Percentiles rank a stretch among this genome's conserved stretches.
Conservation (phyloP, 53 echinoderm and acorn worm species). For the Mesocentrotus franciscanus region DNA sequence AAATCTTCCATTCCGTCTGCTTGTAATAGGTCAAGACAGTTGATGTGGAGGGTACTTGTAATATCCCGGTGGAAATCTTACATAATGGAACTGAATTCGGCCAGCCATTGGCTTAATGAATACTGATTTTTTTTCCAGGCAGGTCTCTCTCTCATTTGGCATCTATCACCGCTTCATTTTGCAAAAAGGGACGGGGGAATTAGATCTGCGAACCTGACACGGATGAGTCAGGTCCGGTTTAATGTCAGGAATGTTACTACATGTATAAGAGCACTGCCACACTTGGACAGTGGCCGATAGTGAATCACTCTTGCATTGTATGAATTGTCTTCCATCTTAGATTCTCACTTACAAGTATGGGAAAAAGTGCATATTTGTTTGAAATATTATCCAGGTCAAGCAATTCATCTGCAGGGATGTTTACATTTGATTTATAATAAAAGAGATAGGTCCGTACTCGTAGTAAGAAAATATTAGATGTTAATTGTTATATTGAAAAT, state of each 20-base stretch:
- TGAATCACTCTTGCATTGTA: neutral
- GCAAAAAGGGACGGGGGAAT: constrained; percentile 53
- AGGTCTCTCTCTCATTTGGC: constrained; percentile 34
- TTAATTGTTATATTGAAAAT: too few species aligned
- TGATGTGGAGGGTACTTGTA: constrained; percentile 22
- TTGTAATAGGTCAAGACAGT: constrained; percentile 27
- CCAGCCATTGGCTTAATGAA: constrained; percentile 56
- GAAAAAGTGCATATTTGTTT: neutral
- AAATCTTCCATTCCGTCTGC: neutral
- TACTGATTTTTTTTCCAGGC: constrained; percentile 41
- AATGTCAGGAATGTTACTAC: constrained; percentile 56
- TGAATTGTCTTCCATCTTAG: neutral
- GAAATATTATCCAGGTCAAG: neutral
- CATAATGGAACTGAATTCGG: constrained; percentile 10
- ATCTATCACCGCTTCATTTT: constrained; percentile 59
- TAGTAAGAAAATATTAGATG: too few species aligned
- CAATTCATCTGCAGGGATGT: neutral
- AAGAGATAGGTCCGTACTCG: neutral
- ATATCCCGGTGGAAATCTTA: constrained; percentile 47
- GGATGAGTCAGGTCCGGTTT: constrained; percentile 64
- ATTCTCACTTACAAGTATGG: constrained; percentile 31
- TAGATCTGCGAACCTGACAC: constrained; percentile 53
- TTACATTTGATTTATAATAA: neutral
- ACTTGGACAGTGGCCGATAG: constrained; percentile 14
- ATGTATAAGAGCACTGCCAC: constrained; percentile 32